Conservation (phyloP, 2,888 invertebrate species). For the Ochropleura leucogaster region DNA sequence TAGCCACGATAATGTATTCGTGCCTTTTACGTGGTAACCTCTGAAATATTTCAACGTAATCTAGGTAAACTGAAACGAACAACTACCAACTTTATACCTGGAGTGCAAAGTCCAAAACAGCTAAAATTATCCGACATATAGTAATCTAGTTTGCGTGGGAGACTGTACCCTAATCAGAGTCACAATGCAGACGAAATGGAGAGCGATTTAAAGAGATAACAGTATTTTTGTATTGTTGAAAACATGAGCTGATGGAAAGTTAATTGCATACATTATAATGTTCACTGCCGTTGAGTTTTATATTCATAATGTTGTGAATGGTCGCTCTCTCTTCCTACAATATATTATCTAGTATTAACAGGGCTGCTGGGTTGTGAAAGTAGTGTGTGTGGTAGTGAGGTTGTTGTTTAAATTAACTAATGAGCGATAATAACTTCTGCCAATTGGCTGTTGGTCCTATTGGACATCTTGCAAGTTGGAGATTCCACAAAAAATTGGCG, state of each 20-base stretch:
- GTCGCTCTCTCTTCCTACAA: conserved; percentile 21
- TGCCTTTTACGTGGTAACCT: conserved; percentile 62
- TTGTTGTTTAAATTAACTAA: conserved; percentile 51
- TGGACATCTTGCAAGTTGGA: conserved; percentile 52
- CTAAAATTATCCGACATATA: conserved; percentile 43
- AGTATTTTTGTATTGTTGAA: conserved; percentile 54
- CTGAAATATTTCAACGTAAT: conserved; percentile 56
- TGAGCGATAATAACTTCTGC: conserved; percentile 53
- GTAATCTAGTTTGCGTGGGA: conserved; percentile 57
- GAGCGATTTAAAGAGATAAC: conserved; percentile 53
- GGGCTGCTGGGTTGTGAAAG: conserved; percentile 36
- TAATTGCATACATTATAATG: conserved; percentile 48
- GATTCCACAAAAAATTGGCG: conserved; percentile 59
- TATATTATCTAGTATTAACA: conserved; percentile 31
- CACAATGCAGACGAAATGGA: conserved; percentile 56
- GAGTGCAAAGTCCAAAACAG: conserved; percentile 55
- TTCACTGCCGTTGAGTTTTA: conserved; percentile 15
- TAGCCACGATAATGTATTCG: conserved; percentile 69
- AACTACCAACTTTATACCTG: conserved; percentile 53
- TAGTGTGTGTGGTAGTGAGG: no score
- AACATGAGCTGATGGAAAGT: conserved; percentile 47
- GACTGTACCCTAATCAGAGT: conserved; percentile 61
- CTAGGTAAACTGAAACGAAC: conserved; percentile 44
- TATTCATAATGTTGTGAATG: conserved; percentile 32
- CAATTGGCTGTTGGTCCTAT: conserved; percentile 58